Evolutionary conservation across 1,140 invertebrate genomes (phyloP), one percentile per base, ranked within the genome.

Genomic region (Neodiprion pinetum): DNA sequence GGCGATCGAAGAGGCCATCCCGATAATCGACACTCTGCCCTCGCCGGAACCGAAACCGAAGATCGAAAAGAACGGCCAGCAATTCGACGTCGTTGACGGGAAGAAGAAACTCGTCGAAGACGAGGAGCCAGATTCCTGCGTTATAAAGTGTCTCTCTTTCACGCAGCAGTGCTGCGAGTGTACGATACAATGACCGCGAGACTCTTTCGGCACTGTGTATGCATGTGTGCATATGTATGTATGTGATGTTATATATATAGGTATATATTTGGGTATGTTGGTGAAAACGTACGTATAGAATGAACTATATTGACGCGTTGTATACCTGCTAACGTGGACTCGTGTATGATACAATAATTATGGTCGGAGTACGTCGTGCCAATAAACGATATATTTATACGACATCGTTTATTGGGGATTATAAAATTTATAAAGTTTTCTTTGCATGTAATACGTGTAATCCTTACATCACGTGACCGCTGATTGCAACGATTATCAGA

Each of bases 161-260:
- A 80, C 86, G 10, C 87, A 88, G 79, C 86, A 88, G 73, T 88
- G 86, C 71, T 89, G 87, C 80, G 86, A 87, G 40, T 89, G 88
- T 75, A 85, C 82, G 68, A 88, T 89, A 81, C 61, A 86, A 28
- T 89, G 79, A 87, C 12, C 7, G 12, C 17, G 61, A 65, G 12
- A 65, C 61, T 65, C 12, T 17, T 65, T 65, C 2, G 7, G 7
- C 61, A 14, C 17, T 14, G 17, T 69, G 72, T 67, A 50, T 40
- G 28, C 28, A 40, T 40, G 28, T 76, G 73, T 49, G 48, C 48
- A 75, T 61, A 72, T 72, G 72, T 72, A 75, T 72, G 68, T 75
- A 66, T 71, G 48, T 73, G 71, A 71, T 66, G 53, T 67, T 68
- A 40, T 68, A 66, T 72, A 28, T 73, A 75, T 72, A 72, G 1